These are phyloP conservation scores for Acrocephalus scirpaceus DNA, from an alignment of 2,797 vertebrate genomes.

Conservation along the genomic window DNA sequence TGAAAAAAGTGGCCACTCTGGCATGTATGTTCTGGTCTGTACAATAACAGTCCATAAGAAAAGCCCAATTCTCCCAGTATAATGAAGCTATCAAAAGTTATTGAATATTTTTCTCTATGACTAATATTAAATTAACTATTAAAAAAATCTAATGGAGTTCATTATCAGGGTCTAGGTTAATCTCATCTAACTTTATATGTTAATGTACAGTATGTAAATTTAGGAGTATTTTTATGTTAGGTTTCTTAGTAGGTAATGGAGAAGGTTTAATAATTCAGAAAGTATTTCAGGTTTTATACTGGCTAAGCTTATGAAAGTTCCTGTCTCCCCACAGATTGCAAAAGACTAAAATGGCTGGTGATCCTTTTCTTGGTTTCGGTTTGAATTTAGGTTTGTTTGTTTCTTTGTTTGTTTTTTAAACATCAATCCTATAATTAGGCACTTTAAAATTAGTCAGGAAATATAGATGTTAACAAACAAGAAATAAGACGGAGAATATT, in stretches of 20 bases:
- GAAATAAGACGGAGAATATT: not conserved
- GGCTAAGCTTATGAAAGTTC: not conserved
- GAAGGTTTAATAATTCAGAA: not conserved
- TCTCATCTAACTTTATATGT: not conserved
- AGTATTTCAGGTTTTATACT: not conserved
- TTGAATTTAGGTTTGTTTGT: not conserved
- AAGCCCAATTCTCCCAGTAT: not conserved
- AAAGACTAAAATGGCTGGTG: not conserved
- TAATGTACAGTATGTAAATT: not conserved
- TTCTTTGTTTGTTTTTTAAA: not conserved
- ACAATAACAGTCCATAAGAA: not conserved
- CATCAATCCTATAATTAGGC: not conserved
- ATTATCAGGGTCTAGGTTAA: not conserved
- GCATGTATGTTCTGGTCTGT: not conserved
- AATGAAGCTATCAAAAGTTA: not conserved
- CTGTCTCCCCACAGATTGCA: not conserved
- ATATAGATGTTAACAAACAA: rapidly evolving
- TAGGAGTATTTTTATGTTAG: not conserved
- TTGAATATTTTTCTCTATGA: not conserved
- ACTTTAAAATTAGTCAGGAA: not conserved
- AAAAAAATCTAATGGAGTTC: not conserved
- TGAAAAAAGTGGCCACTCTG: not conserved
- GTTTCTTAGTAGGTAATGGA: not conserved
- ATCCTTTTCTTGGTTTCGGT: not conserved
- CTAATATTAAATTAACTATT: not conserved